phyloP scores from a whole-genome alignment of 1,140 invertebrate genomes.

The Dinoponera quadriceps region DNA sequence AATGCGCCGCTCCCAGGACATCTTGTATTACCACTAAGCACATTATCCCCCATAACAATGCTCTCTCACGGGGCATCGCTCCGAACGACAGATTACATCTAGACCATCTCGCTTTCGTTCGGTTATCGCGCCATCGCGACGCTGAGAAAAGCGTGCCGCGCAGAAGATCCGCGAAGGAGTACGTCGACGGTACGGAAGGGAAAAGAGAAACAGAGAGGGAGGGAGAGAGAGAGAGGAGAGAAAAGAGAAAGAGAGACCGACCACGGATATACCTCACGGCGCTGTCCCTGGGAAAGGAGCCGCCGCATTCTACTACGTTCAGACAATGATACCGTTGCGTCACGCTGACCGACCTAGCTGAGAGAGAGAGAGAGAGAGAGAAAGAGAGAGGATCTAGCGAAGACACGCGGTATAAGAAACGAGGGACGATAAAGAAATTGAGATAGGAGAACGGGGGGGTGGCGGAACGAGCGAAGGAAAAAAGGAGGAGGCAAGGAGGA shows the following conservation, averaged over 20 bases:
- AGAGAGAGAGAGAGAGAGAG: conserved; percentile 13
- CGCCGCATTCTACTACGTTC: conserved; percentile 30
- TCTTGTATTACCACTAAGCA: background rate
- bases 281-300: conserved; percentile 32
- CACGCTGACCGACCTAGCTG: conserved; percentile 45
- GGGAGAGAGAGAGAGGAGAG: background rate
- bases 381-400: background rate
- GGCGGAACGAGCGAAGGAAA: conserved; percentile 7
- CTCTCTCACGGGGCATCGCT: conserved; percentile 2
- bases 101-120: conserved; percentile 48
- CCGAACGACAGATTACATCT: conserved; percentile 46
- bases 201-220: conserved; percentile 47
- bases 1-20: background rate
- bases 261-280: conserved; percentile 27
- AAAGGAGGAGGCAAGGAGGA: background rate
- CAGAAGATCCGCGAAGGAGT: background rate
- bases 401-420: background rate
- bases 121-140: conserved; percentile 26
- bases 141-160: background rate
- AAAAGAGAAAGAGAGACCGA: conserved; percentile 9
- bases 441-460: no score
- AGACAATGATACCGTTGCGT: conserved; percentile 57
- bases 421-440: conserved; percentile 16
- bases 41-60: conserved; percentile 43
- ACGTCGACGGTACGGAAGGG: background rate